Conservation (phyloP, 2,797 vertebrate species). For the Dromococcyx pavoninus region DNA sequence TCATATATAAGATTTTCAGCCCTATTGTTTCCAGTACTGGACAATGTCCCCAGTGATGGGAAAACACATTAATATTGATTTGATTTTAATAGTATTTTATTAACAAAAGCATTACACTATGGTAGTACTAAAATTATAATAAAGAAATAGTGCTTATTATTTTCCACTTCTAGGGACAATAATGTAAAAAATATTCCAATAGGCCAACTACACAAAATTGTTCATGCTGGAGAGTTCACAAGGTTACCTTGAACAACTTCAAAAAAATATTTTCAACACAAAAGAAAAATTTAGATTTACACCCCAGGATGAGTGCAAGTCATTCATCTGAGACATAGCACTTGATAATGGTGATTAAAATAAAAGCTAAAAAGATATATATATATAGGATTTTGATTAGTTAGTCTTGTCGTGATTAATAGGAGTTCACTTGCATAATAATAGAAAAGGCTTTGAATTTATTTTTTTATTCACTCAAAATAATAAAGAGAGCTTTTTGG, state of each 20-base stretch:
- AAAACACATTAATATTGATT: conserved; percentile 16
- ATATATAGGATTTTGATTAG: neutral
- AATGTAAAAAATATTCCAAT: neutral
- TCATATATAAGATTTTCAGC: neutral
- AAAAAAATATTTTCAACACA: neutral
- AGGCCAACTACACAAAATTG: neutral
- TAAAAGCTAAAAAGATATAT: neutral
- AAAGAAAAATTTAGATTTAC: conserved; percentile 25
- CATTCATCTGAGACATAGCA: neutral
- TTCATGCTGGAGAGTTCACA: neutral
- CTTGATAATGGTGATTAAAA: neutral
- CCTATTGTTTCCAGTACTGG: neutral
- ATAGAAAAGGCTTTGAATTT: neutral
- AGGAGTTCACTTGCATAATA: neutral
- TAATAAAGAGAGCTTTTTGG: neutral
- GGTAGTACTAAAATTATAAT: neutral
- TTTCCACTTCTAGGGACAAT: neutral
- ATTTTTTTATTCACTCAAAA: neutral
- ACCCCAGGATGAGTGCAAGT: neutral
- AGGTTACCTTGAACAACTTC: neutral
- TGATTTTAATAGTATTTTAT: neutral
- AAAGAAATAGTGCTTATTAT: neutral
- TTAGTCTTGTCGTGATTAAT: neutral
- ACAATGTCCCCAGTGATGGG: neutral
- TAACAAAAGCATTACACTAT: neutral